phyloP scores from a whole-genome alignment of 2,888 invertebrate species.

The Sepioteuthis lessoniana region DNA sequence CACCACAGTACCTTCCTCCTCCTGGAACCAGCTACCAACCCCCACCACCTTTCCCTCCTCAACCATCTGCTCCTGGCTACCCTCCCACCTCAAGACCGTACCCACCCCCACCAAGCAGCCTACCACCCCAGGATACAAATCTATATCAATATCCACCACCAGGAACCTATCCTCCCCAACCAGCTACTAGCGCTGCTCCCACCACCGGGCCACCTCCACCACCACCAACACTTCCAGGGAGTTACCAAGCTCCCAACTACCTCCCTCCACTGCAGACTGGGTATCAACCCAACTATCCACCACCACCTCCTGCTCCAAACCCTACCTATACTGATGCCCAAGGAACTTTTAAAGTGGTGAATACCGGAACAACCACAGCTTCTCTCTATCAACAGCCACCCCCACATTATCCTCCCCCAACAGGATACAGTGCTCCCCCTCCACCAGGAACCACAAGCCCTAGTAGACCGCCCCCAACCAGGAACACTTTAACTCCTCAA shows the following conservation, averaged over 20 bases:
- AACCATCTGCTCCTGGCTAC: slow-evolving; percentile 50
- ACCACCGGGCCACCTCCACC: slow-evolving; percentile 53
- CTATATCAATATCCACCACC: slow-evolving; percentile 49
- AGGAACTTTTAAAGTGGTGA: background rate
- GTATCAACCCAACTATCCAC: slow-evolving; percentile 52
- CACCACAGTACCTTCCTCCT: slow-evolving; percentile 53
- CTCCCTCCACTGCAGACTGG: slow-evolving; percentile 52
- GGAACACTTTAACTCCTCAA: slow-evolving; percentile 48
- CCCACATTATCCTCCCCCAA: slow-evolving; percentile 43
- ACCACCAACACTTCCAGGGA: slow-evolving; percentile 50
- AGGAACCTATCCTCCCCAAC: slow-evolving; percentile 53
- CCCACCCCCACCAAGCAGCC: slow-evolving; percentile 44
- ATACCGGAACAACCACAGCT: slow-evolving; percentile 51
- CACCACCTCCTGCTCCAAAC: slow-evolving; percentile 48
- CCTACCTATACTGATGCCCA: slow-evolving; percentile 50
- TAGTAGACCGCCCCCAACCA: slow-evolving; percentile 49
- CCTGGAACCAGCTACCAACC: slow-evolving; percentile 51
- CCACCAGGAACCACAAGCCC: slow-evolving; percentile 51
- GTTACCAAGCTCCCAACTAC: slow-evolving; percentile 53
- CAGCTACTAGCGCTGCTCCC: slow-evolving; percentile 52
- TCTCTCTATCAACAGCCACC: slow-evolving; percentile 51
- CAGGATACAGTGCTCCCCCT: slow-evolving; percentile 50
- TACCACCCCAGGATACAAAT: slow-evolving; percentile 34
- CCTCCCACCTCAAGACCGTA: slow-evolving; percentile 46
- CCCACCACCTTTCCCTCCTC: slow-evolving; percentile 54